These are phyloP conservation scores for Scaptomyza hsui DNA, from an alignment of 1,140 invertebrate species.

Conservation along the genomic window DNA sequence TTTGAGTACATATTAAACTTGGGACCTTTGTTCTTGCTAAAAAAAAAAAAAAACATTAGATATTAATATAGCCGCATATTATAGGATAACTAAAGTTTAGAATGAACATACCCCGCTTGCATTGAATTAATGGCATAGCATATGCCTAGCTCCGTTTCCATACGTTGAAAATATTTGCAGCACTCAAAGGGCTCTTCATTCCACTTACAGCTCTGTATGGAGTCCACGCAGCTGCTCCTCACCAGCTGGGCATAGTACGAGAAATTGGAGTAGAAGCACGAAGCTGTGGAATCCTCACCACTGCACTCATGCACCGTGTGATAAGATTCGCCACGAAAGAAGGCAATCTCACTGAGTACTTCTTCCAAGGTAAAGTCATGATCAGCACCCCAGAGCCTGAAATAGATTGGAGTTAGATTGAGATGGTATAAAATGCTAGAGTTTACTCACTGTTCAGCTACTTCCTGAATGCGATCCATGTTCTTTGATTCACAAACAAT, in stretches of 20 bases:
- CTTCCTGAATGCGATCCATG: slow-evolving; percentile 85
- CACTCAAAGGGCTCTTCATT: slow-evolving; percentile 87
- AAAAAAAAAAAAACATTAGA: not conserved
- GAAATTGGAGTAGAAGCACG: slow-evolving; percentile 86
- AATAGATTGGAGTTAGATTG: not conserved
- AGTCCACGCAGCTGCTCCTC: slow-evolving; percentile 86
- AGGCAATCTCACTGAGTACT: slow-evolving; percentile 88
- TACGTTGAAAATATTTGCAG: slow-evolving; percentile 87
- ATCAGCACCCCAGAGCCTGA: slow-evolving; percentile 86
- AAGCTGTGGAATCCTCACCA: slow-evolving; percentile 83
- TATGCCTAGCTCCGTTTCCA: slow-evolving; percentile 88
- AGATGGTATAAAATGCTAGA: not conserved
- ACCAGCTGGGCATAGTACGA: slow-evolving; percentile 86
- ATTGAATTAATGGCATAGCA: slow-evolving; percentile 88
- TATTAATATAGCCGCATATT: not conserved
- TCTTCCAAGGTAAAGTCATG: slow-evolving; percentile 89
- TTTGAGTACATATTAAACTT: slow-evolving; percentile 83
- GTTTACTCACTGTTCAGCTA: slow-evolving; percentile 85
- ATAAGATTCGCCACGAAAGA: slow-evolving; percentile 87
- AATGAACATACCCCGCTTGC: slow-evolving; percentile 84
- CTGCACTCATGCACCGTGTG: slow-evolving; percentile 87
- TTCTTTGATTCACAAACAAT: slow-evolving; percentile 88
- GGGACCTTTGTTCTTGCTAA: slow-evolving; percentile 56
- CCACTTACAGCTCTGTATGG: slow-evolving; percentile 87
- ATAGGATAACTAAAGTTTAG: not conserved